These are phyloP conservation scores for Sebastes jordani DNA, from an alignment of 2,797 vertebrate species.

Conservation along the genomic window DNA sequence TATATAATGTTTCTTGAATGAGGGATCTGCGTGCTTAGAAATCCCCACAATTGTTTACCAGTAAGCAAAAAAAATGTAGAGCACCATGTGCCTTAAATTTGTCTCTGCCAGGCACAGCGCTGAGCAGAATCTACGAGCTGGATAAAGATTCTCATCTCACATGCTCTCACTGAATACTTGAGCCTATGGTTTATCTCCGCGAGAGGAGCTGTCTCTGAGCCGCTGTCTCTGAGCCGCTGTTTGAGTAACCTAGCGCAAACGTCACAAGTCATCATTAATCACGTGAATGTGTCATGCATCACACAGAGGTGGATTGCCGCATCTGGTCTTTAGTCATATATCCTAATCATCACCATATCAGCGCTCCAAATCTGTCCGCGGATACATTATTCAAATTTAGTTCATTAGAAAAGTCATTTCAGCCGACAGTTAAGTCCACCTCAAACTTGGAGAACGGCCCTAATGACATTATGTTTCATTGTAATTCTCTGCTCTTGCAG, in stretches of 20 bases:
- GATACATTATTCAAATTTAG: constrained; percentile 79
- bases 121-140: constrained; percentile 33
- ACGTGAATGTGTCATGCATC: constrained; percentile 59
- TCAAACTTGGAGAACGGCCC: constrained; percentile 56
- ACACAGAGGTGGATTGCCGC: constrained; percentile 70
- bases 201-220: constrained; percentile 40
- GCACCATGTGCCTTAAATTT: constrained; percentile 18
- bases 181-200: constrained; percentile 50
- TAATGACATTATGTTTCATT: constrained; percentile 68
- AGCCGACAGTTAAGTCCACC: constrained; percentile 69
- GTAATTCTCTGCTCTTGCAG: constrained; percentile 48
- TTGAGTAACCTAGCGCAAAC: constrained; percentile 52
- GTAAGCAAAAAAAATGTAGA: constrained; percentile 22
- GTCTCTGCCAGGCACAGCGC: constrained; percentile 21
- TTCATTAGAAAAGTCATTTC: constrained; percentile 78
- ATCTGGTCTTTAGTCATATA: constrained; percentile 76
- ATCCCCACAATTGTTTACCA: constrained; percentile 21
- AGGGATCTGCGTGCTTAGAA: constrained; percentile 8
- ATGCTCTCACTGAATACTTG: constrained; percentile 31
- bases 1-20: constrained; percentile 51
- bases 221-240: constrained; percentile 43
- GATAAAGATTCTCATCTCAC: constrained; percentile 47
- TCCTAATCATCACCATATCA: constrained; percentile 72
- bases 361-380: constrained; percentile 63
- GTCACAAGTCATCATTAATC: constrained; percentile 72